Evolutionary conservation across 1,140 invertebrate species (phyloP), one percentile per base, ranked within the genome.

Genomic region (Trichonephila clavipes): DNA sequence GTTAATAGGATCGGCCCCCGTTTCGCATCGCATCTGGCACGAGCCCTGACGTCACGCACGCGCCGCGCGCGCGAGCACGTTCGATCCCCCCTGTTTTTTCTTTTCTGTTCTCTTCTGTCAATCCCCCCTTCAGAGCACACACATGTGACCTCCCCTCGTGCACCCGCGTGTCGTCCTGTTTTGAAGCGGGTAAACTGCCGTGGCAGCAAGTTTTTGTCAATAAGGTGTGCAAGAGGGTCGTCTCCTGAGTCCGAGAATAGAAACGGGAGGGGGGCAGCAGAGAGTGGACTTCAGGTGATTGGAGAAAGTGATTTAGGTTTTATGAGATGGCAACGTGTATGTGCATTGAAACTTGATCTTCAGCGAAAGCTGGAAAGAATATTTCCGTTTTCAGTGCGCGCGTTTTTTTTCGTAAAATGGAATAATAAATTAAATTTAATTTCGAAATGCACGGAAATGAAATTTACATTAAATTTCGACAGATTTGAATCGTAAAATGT

Each of bases 1-100:
- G 89, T 91, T 91, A 91, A 91, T 91, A 83, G 89, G 89, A 91
- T 91, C 77, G 89, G 61, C 24, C 69, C 88, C 40, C 51, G 69
- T 28, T 19, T 77, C 89, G 77, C 61, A 91, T 77, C 89, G 77
- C 61, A 91, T 91, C 89, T 91, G 89, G 89, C 61, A 81, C 77
- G 58, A 58, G 24, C 28, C 81, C 58, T 91, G 77, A 81, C 61
- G 89, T 83, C 77, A 83, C 81, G 89, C 89, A 83, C 89, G 61
- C 89, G 89, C 89, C 72, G 69, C 61, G 85, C 81, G 34, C 85
- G 85, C 59, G 85, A 87, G 58, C 85, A 87, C 85, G 85, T 87
- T 87, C 85, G 85, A 87, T 34, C 64, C 44, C 82, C 40, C 19
- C 82, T 16, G 1, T 34, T 34, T 34, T 34, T 34, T 34, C 34